Base-by-base conservation (phyloP, 2,888 invertebrate genomes). In the Coecobrya sp. region DNA sequence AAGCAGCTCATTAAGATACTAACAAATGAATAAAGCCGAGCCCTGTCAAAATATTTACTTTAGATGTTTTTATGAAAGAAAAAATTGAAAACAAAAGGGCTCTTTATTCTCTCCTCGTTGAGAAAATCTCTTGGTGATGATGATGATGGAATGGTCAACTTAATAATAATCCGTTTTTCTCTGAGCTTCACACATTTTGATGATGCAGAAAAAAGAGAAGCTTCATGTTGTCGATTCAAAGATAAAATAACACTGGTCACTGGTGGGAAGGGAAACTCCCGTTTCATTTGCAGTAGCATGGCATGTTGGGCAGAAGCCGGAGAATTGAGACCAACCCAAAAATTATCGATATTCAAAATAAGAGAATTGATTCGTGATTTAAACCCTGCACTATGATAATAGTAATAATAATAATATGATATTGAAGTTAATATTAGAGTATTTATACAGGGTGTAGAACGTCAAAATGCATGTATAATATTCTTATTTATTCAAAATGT, bases 41-140 rank as follows among this genome's bases (percentile, higher is more conserved):
- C 93, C 82, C 82, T 93, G 91, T 91, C 93, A 86, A 91, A 88
- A 91, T 91, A 93, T 93, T 93, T 93, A 91, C 89, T 91, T 91
- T 91, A 30, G 91, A 89, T 82, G 45, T 81, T 81, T 82, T 89
- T 84, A 87, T 82, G 68, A 52, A 84, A 62, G 79, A 85, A 84
- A 92, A 76, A 88, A 88, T 89, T 86, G 85, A 86, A 85, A 82
- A 91, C 88, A 93, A 88, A 91, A 86, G 85, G 85, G 52, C 55
- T 81, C 62, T 89, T 81, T 89, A 27, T 27, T 25, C 22, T 19
- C n/a, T 59, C 27, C 42, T 79, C 49, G 22, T 62, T 86, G 36
- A 30, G n/a, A 22, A n/a, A n/a, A n/a, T n/a, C n/a, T n/a, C 45
- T 19, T 85, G 89, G 27, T 27, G 16, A 55, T 76, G 79, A 79